Conservation (phyloP, 2,888 invertebrate genomes). For the Nebria salina region DNA sequence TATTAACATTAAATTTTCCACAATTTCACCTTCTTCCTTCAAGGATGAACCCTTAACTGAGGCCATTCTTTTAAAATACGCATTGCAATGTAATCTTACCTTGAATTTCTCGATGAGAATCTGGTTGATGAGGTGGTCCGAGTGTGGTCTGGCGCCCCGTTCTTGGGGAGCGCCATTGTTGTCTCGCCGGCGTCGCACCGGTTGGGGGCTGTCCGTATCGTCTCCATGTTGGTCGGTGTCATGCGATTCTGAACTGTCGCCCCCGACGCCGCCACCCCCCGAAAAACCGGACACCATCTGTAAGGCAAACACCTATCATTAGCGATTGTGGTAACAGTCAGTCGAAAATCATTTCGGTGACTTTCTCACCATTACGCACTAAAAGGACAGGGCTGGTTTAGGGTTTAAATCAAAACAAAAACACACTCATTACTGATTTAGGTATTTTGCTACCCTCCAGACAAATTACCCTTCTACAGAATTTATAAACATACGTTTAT, state of each 20-base stretch:
- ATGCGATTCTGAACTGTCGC: slow-evolving; percentile 69
- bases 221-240: slow-evolving; percentile 66
- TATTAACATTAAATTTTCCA: no score
- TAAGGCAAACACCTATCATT: slow-evolving; percentile 50
- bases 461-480: no score
- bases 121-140: slow-evolving; percentile 69
- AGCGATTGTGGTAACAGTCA: slow-evolving; percentile 5
- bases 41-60: no score
- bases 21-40: no score
- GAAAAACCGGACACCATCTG: slow-evolving; percentile 65
- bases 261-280: slow-evolving; percentile 62
- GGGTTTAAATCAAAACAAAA: background rate
- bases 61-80: no score
- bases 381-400: background rate
- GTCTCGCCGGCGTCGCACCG: slow-evolving; percentile 63
- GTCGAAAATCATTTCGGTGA: background rate
- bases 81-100: slow-evolving; percentile 57
- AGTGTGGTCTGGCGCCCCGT: slow-evolving; percentile 64
- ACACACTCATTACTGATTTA: background rate
- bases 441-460: no score
- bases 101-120: slow-evolving; percentile 69
- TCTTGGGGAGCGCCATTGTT: slow-evolving; percentile 55
- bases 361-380: background rate
- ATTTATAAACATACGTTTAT: no score
- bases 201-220: slow-evolving; percentile 67